Evolutionary conservation across 2,113 vertebrate species (phyloP).

Genomic region (Lasiurus borealis): DNA sequence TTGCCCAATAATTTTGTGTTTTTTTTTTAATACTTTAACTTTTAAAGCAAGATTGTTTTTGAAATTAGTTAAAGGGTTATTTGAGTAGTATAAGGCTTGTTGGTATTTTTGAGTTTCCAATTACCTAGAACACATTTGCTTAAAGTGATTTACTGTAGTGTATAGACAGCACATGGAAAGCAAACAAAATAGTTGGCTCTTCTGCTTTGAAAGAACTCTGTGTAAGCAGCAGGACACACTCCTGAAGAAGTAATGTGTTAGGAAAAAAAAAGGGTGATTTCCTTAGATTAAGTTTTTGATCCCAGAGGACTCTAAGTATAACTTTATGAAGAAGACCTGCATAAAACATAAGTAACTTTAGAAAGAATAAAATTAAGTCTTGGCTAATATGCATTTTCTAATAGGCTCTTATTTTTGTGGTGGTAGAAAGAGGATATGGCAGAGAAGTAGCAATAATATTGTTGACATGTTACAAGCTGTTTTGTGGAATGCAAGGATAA

Average conservation of each 20-base stretch:
- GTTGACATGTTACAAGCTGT: background rate
- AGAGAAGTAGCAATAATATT: background rate
- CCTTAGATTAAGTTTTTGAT: background rate
- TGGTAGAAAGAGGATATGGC: background rate
- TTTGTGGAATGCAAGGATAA: background rate
- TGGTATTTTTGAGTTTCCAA: conserved; percentile 45
- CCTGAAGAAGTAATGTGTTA: conserved; percentile 4
- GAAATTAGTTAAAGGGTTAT: conserved; percentile 50
- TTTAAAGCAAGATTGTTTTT: conserved; percentile 51
- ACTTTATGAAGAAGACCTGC: background rate
- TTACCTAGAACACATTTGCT: conserved; percentile 22
- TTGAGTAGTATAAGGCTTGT: conserved; percentile 12
- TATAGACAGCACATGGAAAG: background rate
- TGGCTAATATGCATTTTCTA: background rate
- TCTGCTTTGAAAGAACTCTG: background rate
- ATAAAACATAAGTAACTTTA: background rate
- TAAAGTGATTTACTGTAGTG: background rate
- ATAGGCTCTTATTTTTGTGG: background rate
- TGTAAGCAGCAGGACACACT: background rate
- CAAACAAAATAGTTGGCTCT: background rate
- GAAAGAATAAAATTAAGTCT: background rate
- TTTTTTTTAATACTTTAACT: background rate
- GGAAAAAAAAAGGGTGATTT: background rate
- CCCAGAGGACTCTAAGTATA: background rate
- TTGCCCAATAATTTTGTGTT: background rate